Percentiles rank a stretch among this genome's conserved stretches.
Conservation (phyloP, 2,797 vertebrate genomes). For the Cynopterus sphinx region DNA sequence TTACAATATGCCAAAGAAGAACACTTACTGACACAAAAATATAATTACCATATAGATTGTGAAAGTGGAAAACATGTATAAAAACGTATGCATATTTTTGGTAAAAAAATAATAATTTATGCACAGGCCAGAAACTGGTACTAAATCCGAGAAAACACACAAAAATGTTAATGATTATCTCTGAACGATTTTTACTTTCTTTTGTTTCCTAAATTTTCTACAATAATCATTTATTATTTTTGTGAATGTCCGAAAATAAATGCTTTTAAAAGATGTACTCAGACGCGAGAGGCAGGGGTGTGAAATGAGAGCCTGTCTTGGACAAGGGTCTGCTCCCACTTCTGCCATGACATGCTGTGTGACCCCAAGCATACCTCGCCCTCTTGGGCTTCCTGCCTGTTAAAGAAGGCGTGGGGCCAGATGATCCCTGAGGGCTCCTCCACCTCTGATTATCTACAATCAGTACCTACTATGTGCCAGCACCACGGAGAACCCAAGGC, state of each 20-base stretch:
- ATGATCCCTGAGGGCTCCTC: background rate
- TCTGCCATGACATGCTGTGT: background rate
- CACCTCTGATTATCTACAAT: background rate
- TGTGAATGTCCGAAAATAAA: background rate
- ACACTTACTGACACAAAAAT: background rate
- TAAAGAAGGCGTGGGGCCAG: background rate
- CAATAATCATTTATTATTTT: background rate
- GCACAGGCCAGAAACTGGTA: background rate
- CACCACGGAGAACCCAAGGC: background rate
- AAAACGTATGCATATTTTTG: background rate
- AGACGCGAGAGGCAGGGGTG: background rate
- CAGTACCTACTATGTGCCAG: background rate
- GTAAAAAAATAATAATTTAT: slow-evolving; percentile 26
- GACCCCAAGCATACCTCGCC: background rate
- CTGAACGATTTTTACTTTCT: background rate
- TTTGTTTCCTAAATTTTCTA: background rate
- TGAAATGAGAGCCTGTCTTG: background rate
- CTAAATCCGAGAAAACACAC: background rate
- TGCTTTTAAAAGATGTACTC: background rate
- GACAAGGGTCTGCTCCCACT: background rate
- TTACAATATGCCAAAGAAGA: background rate
- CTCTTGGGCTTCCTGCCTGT: background rate
- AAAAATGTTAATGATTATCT: background rate
- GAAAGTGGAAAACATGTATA: background rate
- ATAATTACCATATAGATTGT: background rate